phyloP scores from a whole-genome alignment of 2,888 invertebrate species.

The Muscina levida region DNA sequence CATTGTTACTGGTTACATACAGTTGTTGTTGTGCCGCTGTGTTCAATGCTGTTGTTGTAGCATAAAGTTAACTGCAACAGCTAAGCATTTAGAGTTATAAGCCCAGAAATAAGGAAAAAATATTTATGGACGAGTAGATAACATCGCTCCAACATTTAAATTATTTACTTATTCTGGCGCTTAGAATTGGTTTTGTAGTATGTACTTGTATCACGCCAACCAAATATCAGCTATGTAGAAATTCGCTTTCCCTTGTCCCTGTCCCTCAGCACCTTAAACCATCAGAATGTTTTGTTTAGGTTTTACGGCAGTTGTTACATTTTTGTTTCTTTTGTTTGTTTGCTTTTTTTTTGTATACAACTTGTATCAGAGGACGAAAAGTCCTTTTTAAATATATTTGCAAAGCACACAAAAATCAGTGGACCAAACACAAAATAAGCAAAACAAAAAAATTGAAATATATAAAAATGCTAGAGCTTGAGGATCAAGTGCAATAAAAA shows the following conservation, averaged over 20 bases:
- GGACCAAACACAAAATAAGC: neutral
- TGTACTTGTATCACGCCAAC: slow-evolving; percentile 12
- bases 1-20: too few relatives aligned
- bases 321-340: neutral
- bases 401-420: neutral
- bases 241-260: too few relatives aligned
- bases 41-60: too few relatives aligned
- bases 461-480: neutral
- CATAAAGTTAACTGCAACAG: too few relatives aligned
- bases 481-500: slow-evolving; percentile 2
- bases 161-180: slow-evolving; percentile 47
- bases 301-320: too few relatives aligned
- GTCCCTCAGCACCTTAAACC: too few relatives aligned
- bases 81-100: neutral
- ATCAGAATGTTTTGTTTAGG: too few relatives aligned
- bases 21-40: neutral
- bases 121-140: slow-evolving; percentile 44
- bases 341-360: neutral
- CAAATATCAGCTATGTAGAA: neutral
- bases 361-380: neutral
- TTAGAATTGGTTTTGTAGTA: neutral
- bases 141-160: slow-evolving; percentile 51
- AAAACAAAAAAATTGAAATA: neutral
- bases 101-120: slow-evolving; percentile 39
- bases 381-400: slow-evolving; percentile 21